These are phyloP conservation scores for Ceuthmochares aereus DNA, from an alignment of 2,113 vertebrate species.

Conservation along the genomic window DNA sequence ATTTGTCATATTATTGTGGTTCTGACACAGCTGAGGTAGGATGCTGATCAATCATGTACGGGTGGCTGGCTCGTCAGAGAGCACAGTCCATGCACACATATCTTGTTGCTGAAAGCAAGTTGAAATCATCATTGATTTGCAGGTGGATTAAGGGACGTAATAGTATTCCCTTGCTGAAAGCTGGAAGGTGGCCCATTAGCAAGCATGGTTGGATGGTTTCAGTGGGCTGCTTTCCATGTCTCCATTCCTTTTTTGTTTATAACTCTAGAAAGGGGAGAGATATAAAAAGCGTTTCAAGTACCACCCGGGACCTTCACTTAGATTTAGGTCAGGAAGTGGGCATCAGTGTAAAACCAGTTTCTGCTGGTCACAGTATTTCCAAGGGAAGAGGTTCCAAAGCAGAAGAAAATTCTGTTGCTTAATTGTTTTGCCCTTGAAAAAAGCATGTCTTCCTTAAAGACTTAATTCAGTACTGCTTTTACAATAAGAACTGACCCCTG, in stretches of 20 bases:
- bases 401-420: neutral
- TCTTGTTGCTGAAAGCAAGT: neutral
- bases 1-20: constrained; percentile 23
- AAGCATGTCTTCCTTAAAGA: neutral
- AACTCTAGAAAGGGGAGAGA: neutral
- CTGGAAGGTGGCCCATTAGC: neutral
- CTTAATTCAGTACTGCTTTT: neutral
- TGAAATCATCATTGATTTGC: neutral
- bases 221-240: neutral
- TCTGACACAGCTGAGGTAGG: neutral
- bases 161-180: neutral
- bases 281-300: neutral
- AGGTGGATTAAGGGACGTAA: neutral
- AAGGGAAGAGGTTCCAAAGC: neutral
- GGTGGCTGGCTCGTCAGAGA: neutral
- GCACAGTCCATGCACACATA: neutral
- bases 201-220: neutral
- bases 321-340: neutral
- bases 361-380: neutral
- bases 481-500: neutral
- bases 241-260: neutral
- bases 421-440: neutral
- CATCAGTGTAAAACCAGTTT: neutral
- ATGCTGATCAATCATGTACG: neutral
- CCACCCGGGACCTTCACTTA: neutral